Evolutionary conservation across 2,113 vertebrate genomes (phyloP).

Genomic region (Poeciliopsis turrubarensis): DNA sequence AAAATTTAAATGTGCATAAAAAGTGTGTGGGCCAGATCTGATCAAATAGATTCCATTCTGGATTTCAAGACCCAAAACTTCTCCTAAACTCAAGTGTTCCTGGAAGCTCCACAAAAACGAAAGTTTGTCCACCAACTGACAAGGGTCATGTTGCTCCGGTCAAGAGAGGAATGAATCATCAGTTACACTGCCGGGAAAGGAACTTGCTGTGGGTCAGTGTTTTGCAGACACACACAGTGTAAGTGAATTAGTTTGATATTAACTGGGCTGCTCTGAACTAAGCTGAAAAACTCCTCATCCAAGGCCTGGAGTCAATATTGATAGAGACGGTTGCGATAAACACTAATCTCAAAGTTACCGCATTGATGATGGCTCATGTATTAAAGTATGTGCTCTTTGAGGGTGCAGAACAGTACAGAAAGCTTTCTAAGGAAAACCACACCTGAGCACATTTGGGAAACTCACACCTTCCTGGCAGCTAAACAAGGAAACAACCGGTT

Average conservation of each 20-base stretch:
- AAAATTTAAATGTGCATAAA: conserved; percentile 23
- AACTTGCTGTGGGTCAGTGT: conserved; percentile 39
- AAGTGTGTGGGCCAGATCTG: neutral
- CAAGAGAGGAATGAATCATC: conserved; percentile 59
- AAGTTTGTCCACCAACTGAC: conserved; percentile 43
- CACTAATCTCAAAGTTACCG: conserved; percentile 34
- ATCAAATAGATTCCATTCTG: conserved; percentile 4
- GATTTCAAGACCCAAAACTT: conserved; percentile 8
- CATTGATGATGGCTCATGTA: conserved; percentile 22
- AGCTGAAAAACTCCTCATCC: conserved; percentile 10
- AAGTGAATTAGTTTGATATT: conserved; percentile 40
- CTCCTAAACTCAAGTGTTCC: conserved; percentile 26
- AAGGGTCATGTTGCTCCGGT: conserved; percentile 38
- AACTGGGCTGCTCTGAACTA: conserved; percentile 9
- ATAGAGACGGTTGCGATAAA: conserved; percentile 41
- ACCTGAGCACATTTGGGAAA: conserved; percentile 72
- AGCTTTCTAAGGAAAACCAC: conserved; percentile 63
- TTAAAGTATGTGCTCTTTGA: conserved; percentile 30
- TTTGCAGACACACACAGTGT: conserved; percentile 10
- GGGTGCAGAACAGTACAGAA: conserved; percentile 31
- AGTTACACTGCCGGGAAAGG: conserved; percentile 57
- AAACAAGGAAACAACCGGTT: conserved; percentile 64
- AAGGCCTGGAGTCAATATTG: conserved; percentile 38
- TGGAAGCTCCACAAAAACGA: conserved; percentile 55
- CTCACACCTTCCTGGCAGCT: conserved; percentile 59